Evolutionary conservation across 2,888 invertebrate genomes (phyloP), one percentile per base, ranked within the genome.

Genomic region (Lasioglossum malachurum): DNA sequence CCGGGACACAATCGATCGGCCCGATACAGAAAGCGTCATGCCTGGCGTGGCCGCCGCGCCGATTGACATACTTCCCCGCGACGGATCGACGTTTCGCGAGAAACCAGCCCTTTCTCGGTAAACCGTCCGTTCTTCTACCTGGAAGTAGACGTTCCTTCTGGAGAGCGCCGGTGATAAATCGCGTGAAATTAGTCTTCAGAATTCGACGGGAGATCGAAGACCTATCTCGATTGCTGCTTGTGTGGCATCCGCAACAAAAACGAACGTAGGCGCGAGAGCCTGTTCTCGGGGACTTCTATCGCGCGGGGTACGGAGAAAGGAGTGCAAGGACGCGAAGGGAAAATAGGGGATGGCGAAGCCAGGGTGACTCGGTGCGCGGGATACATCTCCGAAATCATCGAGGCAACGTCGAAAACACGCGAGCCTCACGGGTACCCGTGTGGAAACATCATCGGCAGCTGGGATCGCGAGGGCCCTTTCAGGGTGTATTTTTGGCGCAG

Each of bases 381-480:
- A 12, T 73, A 72, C 81, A 82, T 49, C 75, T 77, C 86, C 90
- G 91, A 92, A 94, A 93, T 94, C 93, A 94, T 94, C 91, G 93
- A 92, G 89, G 89, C 88, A 91, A 93, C 93, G 94, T 95, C 95
- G 95, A 94, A 94, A 95, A 94, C 95, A 95, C 94, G 94, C 95
- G 94, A 94, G 93, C 94, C 94, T 95, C 93, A 93, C 93, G 94
- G 93, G 92, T 93, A 94, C 92, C 94, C 94, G 94, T 93, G 95
- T 92, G 95, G 95, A 95, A 95, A 95, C 95, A 95, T 95, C 95
- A 95, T 95, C 94, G 94, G 92, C 90, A 90, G 90, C 91, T 89
- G 89, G 89, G 89, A 89, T 92, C 92, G 91, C 88, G 84, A 87
- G 90, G 89, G 93, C 93, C 91, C 92, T 90, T 88, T 84, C 83